Evolutionary conservation across 2,113 vertebrate genomes (phyloP).

Genomic region (Narcine bancroftii): DNA sequence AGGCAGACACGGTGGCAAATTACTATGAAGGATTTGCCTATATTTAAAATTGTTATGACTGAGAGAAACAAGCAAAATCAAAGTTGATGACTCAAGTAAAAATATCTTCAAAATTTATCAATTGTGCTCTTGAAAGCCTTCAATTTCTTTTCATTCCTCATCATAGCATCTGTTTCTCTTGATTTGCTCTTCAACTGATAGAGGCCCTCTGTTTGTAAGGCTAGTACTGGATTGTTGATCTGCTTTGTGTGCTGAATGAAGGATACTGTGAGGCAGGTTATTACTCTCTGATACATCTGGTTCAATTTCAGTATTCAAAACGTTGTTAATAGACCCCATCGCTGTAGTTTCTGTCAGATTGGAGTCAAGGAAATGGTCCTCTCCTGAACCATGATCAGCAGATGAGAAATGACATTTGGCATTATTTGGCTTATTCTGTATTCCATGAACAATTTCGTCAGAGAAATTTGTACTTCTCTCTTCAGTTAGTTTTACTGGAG

Average conservation of each 20-base stretch:
- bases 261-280: background rate
- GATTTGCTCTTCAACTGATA: conserved; percentile 49
- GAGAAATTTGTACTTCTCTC: conserved; percentile 36
- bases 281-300: background rate
- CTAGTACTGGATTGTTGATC: background rate
- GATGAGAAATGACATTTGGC: background rate
- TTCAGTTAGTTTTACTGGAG: conserved; percentile 43
- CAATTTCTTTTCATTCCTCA: conserved; percentile 2
- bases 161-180: conserved; percentile 63
- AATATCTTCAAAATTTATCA: conserved; percentile 10
- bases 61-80: conserved; percentile 11
- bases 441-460: conserved; percentile 22
- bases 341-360: background rate
- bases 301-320: conserved; percentile 32
- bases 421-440: background rate
- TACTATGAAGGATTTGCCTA: background rate
- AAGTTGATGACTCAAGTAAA: background rate
- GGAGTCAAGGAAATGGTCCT: background rate
- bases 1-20: too few relatives aligned
- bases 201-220: conserved; percentile 39
- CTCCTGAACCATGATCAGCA: conserved; percentile 6
- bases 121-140: background rate
- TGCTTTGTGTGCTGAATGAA: background rate
- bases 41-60: background rate
- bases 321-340: background rate